A percentile compares a stretch with the other conserved stretches of the same genome.
Evolutionary conservation across 2,113 vertebrate genomes (phyloP).

Genomic region (Sula dactylatra): DNA sequence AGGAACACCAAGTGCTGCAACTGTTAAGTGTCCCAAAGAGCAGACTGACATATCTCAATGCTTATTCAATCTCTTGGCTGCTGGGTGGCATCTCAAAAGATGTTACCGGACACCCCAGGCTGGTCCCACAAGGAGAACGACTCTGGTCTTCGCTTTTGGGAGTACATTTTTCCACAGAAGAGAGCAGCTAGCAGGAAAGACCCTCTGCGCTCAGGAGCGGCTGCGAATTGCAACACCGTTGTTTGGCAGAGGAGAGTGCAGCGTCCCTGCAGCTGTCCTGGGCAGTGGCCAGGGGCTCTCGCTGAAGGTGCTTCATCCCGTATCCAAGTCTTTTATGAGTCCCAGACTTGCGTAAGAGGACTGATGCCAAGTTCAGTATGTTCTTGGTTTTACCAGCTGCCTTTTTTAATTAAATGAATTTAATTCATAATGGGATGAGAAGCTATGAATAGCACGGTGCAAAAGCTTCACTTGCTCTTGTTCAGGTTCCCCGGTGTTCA

Average conservation of each 20-base stretch:
- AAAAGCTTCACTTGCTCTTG: not conserved
- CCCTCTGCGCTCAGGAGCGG: not conserved
- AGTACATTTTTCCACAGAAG: not conserved
- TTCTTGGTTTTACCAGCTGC: slow-evolving; percentile 16
- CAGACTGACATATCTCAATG: not conserved
- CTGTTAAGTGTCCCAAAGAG: not conserved
- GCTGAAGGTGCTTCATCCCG: not conserved
- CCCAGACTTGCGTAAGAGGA: not conserved
- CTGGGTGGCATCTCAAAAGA: not conserved
- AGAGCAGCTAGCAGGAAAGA: not conserved
- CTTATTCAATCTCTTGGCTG: not conserved
- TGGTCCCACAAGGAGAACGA: not conserved
- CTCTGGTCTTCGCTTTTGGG: not conserved
- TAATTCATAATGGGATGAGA: not conserved
- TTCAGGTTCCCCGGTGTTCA: not conserved
- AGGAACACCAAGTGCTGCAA: not conserved
- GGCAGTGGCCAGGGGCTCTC: not conserved
- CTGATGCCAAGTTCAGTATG: not conserved
- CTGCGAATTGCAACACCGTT: not conserved
- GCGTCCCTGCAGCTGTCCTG: not conserved
- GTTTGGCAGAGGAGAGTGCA: not conserved
- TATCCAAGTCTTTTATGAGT: slow-evolving; percentile 15
- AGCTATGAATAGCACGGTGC: not conserved
- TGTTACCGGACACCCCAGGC: not conserved
- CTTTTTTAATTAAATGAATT: not conserved